These are phyloP conservation scores for Caenorhabditis sp. DNA, from an alignment of 2,888 invertebrate species.

Conservation along the genomic window DNA sequence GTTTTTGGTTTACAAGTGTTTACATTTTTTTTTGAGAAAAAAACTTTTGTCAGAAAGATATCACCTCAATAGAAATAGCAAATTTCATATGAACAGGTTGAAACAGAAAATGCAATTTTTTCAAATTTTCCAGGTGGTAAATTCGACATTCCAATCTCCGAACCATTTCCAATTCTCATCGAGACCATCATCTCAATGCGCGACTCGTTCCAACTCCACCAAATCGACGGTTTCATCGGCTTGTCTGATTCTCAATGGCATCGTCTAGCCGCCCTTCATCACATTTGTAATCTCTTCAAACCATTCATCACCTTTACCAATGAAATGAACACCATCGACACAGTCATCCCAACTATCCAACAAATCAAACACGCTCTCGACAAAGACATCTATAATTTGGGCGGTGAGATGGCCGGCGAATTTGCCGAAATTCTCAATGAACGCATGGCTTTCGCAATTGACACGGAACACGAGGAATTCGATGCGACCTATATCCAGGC, in stretches of 20 bases:
- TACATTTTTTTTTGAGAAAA: too few relatives aligned
- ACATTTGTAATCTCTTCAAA: slow-evolving; percentile 24
- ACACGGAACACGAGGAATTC: slow-evolving; percentile 44
- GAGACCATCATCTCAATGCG: slow-evolving; percentile 46
- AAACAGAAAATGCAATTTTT: neutral
- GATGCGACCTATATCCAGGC: slow-evolving; percentile 49
- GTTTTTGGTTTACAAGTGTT: too few relatives aligned
- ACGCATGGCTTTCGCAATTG: slow-evolving; percentile 38
- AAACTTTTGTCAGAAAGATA: neutral
- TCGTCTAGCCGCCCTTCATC: slow-evolving; percentile 23
- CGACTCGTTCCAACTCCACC: slow-evolving; percentile 17
- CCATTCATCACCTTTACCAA: slow-evolving; percentile 21
- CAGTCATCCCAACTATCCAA: slow-evolving; percentile 61
- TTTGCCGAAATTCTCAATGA: slow-evolving; percentile 20
- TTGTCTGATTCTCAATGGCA: slow-evolving; percentile 28
- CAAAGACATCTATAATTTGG: slow-evolving; percentile 42
- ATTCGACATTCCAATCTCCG: slow-evolving; percentile 55
- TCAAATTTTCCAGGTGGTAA: slow-evolving; percentile 28
- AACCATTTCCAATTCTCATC: slow-evolving; percentile 50
- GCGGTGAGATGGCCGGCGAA: slow-evolving; percentile 23
- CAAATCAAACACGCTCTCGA: slow-evolving; percentile 55
- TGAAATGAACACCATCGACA: slow-evolving; percentile 59
- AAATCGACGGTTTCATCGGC: slow-evolving; percentile 19
- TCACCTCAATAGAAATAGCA: too few relatives aligned
- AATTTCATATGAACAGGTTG: too few relatives aligned